Evolutionary conservation across 92 coral and sea anemone genomes (phyloP).

Genomic region (Actinernus sp.): DNA sequence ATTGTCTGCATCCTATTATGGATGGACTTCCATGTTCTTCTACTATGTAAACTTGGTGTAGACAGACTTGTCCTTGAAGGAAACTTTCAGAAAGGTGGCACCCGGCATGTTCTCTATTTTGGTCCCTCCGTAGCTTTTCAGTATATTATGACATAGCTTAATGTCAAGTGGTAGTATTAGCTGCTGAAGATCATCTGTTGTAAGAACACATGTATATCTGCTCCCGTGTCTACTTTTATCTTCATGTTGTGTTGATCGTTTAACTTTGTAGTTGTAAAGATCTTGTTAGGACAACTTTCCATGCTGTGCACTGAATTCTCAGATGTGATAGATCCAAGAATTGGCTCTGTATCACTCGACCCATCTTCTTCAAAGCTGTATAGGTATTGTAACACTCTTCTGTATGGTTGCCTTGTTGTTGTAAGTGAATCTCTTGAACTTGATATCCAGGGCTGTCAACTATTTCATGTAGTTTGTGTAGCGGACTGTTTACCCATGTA

Average conservation of each 20-base stretch:
- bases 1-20: too few species aligned
- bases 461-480: constrained; percentile 10
- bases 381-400: too few species aligned
- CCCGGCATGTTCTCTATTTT: constrained; percentile 8
- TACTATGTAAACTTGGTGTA: not conserved
- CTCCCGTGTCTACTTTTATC: constrained; percentile 46
- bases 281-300: constrained; percentile 42
- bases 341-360: constrained; percentile 11
- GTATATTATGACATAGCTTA: constrained; percentile 16
- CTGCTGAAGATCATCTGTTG: constrained; percentile 40
- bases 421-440: constrained; percentile 39
- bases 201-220: constrained; percentile 34
- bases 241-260: constrained; percentile 12
- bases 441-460: constrained; percentile 32
- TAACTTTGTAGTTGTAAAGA: constrained; percentile 11
- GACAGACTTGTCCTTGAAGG: constrained; percentile 5
- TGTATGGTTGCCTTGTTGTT: constrained; percentile 12
- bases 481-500: not conserved
- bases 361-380: constrained; percentile 26
- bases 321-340: constrained; percentile 23
- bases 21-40: not conserved
- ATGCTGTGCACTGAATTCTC: constrained; percentile 19
- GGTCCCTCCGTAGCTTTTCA: constrained; percentile 21
- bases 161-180: constrained; percentile 26
- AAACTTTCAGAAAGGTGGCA: constrained; percentile 1